A percentile compares a stretch with the other conserved stretches of the same genome.
phyloP scores from a whole-genome alignment of 1,140 invertebrate genomes.

The Plodia interpunctella region DNA sequence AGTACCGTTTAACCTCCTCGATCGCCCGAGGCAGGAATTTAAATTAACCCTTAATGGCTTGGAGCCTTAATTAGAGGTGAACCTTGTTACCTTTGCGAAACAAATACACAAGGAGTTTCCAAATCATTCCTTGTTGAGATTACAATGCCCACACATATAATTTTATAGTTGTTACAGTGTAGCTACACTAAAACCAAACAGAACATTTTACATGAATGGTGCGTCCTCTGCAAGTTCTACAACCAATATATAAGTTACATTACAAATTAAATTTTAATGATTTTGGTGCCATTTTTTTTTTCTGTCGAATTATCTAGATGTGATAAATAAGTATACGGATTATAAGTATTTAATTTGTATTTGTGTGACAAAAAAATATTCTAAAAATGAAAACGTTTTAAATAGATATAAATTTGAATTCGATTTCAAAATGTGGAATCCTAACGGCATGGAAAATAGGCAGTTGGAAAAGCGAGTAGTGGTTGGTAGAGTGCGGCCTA shows the following conservation, averaged over 20 bases:
- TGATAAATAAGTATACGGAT: too few species aligned
- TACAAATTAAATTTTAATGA: background rate
- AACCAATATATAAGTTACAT: background rate
- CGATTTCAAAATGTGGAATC: slow-evolving; percentile 59
- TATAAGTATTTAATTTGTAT: too few species aligned
- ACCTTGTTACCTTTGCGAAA: background rate
- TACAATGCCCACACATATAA: too few species aligned
- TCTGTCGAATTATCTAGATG: too few species aligned
- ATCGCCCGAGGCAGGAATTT: slow-evolving; percentile 5
- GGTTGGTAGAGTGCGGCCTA: slow-evolving; percentile 63
- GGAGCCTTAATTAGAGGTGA: slow-evolving; percentile 2
- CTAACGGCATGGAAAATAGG: slow-evolving; percentile 44
- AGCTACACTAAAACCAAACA: too few species aligned
- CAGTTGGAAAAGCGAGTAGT: slow-evolving; percentile 64
- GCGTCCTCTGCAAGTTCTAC: too few species aligned
- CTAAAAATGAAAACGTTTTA: background rate
- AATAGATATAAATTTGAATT: slow-evolving; percentile 5
- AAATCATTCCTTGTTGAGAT: too few species aligned
- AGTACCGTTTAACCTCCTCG: background rate
- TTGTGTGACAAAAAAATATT: too few species aligned
- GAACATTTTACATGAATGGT: too few species aligned
- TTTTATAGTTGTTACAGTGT: too few species aligned
- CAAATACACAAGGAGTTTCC: background rate
- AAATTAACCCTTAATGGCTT: slow-evolving; percentile 9
- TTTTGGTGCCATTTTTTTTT: too few species aligned